Base-by-base conservation (phyloP, 2,888 invertebrate species). In the Microctonus brassicae region DNA sequence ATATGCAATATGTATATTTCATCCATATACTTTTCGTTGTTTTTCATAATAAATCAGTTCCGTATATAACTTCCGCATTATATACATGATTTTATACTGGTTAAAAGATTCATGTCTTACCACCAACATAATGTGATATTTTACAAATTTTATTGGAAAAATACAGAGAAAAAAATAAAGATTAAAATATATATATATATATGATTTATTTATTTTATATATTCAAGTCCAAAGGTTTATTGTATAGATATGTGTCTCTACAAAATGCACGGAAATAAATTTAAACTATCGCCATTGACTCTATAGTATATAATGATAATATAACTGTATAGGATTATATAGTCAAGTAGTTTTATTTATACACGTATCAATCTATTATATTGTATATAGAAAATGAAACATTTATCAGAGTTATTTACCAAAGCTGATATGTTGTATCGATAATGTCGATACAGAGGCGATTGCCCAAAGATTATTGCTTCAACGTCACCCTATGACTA, bases 31-130 rank as follows among this genome's bases (percentile, higher is more conserved):
- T 57, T 53, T 39, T 61, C 34, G 58, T 22, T 65, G 60, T 42
- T 61, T 65, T 69, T 65, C 60, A 52, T 53, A 22, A 61, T 73
- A 63, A 55, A 65, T 69, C 65, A 73, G 69, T 69, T 69, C 61
- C 66, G 61, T 62, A n/a, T n/a, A n/a, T n/a, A 73, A 73, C 69
- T 73, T 69, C 69, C 62, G 65, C n/a, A n/a, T n/a, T n/a, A n/a
- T n/a, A n/a, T n/a, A n/a, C 67, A 67, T 72, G 67, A 72, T 72
- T 72, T 72, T 72, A 72, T 72, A 33, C 55, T 58, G 61, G 61
- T 47, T 53, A 60, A 42, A 55, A 65, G 65, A 73, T 73, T 69
- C 58, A 72, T 69, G 61, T 69, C 34, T 39, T 17, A 47, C 47
- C 17, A 3, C 6, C 17, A 47, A 39, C 66, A 34, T 39, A 55